Conservation (phyloP, 1,140 invertebrate genomes). For the Ips nitidus region DNA sequence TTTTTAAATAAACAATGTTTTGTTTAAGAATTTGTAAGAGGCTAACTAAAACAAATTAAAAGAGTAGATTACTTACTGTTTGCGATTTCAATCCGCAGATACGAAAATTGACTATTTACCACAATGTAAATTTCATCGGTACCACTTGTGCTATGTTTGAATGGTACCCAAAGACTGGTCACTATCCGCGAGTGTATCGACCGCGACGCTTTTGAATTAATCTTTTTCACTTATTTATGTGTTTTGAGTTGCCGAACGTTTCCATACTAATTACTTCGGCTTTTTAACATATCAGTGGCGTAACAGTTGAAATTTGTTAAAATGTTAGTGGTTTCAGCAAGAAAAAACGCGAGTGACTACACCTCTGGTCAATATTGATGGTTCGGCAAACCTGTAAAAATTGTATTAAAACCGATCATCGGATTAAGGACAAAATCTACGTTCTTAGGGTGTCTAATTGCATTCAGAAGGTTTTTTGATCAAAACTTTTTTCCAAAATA, state of each 20-base stretch:
- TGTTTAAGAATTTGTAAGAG: too few relatives aligned
- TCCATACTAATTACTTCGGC: conserved; percentile 12
- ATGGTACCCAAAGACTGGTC: not conserved
- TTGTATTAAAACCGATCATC: too few relatives aligned
- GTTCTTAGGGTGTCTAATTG: too few relatives aligned
- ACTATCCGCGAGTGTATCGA: conserved; percentile 14
- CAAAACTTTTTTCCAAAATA: too few relatives aligned
- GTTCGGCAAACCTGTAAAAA: too few relatives aligned
- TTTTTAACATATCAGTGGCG: not conserved
- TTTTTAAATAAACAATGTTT: too few relatives aligned
- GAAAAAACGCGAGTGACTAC: too few relatives aligned
- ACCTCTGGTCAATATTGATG: too few relatives aligned
- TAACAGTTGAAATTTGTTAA: too few relatives aligned
- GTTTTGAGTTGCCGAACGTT: conserved; percentile 2
- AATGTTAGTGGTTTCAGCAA: too few relatives aligned
- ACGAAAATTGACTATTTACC: not conserved
- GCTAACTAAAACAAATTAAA: not conserved
- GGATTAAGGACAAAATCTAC: too few relatives aligned
- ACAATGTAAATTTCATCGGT: not conserved
- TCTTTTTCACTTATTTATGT: conserved; percentile 14
- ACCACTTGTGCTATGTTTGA: not conserved
- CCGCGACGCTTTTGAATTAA: conserved; percentile 14
- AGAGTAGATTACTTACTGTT: not conserved
- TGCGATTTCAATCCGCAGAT: conserved; percentile 1
- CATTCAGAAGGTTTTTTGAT: too few relatives aligned